Base-by-base conservation (phyloP, 2,113 vertebrate genomes). In the Climacteris rufus region DNA sequence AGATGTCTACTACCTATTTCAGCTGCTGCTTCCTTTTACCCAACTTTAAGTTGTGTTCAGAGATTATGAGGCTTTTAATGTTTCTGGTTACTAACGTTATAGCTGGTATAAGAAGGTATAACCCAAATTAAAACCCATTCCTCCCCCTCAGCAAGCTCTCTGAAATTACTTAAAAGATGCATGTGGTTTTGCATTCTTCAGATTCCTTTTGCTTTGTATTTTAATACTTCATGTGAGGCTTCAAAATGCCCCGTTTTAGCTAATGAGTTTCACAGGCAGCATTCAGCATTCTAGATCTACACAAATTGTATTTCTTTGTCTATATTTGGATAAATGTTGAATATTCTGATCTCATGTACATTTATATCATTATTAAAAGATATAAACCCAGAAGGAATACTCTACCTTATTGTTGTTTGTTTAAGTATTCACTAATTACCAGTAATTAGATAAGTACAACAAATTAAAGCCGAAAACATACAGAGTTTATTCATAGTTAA, bases 391-490 rank as follows among this genome's bases (percentile, higher is more conserved):
- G 44, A 60, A 86, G 60, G 27, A 7, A 90, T 88, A 94, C 84
- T 20, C 24, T 74, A 57, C 22, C 11, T 94, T 84, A 82, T 47
- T 92, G 50, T 92, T 91, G 49, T 91, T 90, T 74, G 11, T 80
- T 71, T 87, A 66, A 89, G 24, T 70, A 77, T 84, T 94, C 57
- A 75, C 59, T 95, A 94, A 95, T 90, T 92, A 28, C n/a, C 78
- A 76, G 89, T 90, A 84, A 96, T 94, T 83, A 82, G 28, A 96
- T 93, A 91, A 96, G 42, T 64, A 66, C 13, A 54, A 37, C 50
- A 83, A 91, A 94, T 94, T 87, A 93, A 90, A 94, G 16, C 65
- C 91, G 54, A 92, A 87, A 90, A 75, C 30, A 94, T 37, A 87
- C 50, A 92, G 65, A 75, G 61, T 91, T 94, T 91, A 53, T 90